Evolutionary conservation across 2,113 vertebrate genomes (phyloP), one percentile per base, ranked within the genome.

Genomic region (Tragelaphus strepsiceros): DNA sequence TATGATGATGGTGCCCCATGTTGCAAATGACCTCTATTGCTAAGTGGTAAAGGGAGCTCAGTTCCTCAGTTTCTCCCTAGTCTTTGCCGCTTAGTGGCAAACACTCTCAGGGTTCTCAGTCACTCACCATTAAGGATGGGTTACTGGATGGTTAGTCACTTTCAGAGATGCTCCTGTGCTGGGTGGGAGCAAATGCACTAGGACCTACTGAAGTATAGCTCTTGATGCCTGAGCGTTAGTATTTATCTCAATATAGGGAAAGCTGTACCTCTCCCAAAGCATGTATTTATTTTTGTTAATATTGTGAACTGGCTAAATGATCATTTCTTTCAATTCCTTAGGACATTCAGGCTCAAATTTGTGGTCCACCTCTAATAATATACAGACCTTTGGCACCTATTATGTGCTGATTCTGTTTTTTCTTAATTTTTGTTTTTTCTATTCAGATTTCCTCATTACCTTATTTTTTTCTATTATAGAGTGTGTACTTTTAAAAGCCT

Each of bases 401-500:
- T 62, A 24, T 9, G 9, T 3, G 3, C 11, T 32, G 58, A 19
- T 13, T 96, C 86, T 89, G 11, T 77, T 85, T 88, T 74, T 78
- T 39, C 49, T 71, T 71, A 17, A 22, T 5, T 30, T 28, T 91
- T 26, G 24, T 82, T 94, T 90, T 56, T 10, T 96, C 24, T 93
- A 10, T 83, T 90, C n/a, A 49, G 49, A 95, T 88, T 94, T 95
- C 49, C 56, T 88, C 77, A 67, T 94, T 96, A 81, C 39, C 32
- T 88, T 86, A 77, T 95, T 87, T 95, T 93, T 56, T 58, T 58
- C 77, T 30, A 28, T 89, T 92, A 85, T 22, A 80, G 85, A 81
- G 14, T 58, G 35, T 95, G 67, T 92, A 71, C 88, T 95, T 95
- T 95, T 32, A 78, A 88, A 96, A 98, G 67, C 67, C 61, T 94